A percentile compares a stretch with the other conserved stretches of the same genome.
Conservation (phyloP, 35 echinoderm and acorn worm genomes). For the Heliocidaris erythrogramma region DNA sequence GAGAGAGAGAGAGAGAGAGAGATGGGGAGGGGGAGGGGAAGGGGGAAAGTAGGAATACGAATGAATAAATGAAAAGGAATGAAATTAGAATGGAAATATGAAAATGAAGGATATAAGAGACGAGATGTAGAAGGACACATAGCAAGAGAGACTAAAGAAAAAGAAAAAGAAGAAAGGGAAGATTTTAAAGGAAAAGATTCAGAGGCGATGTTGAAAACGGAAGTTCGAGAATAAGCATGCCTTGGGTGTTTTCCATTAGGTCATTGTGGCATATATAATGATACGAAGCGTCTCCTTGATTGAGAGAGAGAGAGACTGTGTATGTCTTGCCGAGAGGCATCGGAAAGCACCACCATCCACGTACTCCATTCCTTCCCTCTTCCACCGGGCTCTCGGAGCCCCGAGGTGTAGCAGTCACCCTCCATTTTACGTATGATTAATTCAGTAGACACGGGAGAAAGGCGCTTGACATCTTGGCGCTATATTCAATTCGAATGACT, state of each 20-base stretch:
- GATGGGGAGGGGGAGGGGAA: not conserved
- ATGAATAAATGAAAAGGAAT: too few relatives aligned
- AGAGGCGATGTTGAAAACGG: not conserved
- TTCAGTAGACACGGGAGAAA: not conserved
- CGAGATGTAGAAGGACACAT: too few relatives aligned
- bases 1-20: too few relatives aligned
- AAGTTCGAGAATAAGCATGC: not conserved
- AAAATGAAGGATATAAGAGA: too few relatives aligned
- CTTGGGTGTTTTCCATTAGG: not conserved
- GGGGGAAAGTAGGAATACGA: too few relatives aligned
- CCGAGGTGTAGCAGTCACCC: constrained; percentile 5
- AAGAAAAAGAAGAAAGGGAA: not conserved
- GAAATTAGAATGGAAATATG: too few relatives aligned
- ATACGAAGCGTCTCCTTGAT: not conserved
- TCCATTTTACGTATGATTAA: constrained; percentile 18
- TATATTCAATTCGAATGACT: constrained; percentile 5
- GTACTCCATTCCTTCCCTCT: not conserved
- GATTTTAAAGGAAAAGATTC: not conserved
- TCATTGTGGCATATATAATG: not conserved
- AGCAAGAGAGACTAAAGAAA: too few relatives aligned
- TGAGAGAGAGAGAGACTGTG: not conserved
- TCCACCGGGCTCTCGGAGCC: not conserved
- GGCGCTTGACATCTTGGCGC: not conserved
- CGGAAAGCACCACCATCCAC: not conserved
- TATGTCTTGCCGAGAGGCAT: not conserved